A percentile compares a stretch with the other conserved stretches of the same genome.
Conservation (phyloP, 2,888 invertebrate species). For the Eupithecia subumbrata region DNA sequence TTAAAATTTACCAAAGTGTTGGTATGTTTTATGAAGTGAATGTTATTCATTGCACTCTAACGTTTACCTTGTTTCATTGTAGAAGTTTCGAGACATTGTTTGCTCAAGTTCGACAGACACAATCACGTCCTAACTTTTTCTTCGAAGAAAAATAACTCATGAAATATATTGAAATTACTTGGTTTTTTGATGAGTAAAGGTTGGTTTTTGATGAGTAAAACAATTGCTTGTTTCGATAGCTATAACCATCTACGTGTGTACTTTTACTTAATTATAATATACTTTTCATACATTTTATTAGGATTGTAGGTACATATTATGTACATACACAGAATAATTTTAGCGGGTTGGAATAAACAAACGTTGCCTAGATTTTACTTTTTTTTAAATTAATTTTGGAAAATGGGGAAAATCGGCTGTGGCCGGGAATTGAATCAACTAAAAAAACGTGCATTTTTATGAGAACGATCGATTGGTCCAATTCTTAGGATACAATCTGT, state of each 20-base stretch:
- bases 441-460: not conserved
- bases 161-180: not conserved
- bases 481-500: not conserved
- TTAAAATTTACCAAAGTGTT: not conserved
- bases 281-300: not conserved
- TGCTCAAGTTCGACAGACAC: constrained; percentile 6
- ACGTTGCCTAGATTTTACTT: not conserved
- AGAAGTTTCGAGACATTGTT: constrained; percentile 8
- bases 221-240: not conserved
- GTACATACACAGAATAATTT: not conserved
- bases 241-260: not conserved
- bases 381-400: not conserved
- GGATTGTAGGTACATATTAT: not conserved
- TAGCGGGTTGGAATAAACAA: not conserved
- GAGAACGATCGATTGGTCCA: not conserved
- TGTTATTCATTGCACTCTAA: not conserved
- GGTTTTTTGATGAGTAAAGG: not conserved
- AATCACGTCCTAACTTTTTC: not conserved
- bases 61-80: not conserved
- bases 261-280: too few species aligned
- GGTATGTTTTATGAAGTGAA: not conserved
- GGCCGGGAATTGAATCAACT: not conserved
- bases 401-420: not conserved
- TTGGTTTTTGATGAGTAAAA: not conserved
- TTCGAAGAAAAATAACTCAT: not conserved